These are phyloP conservation scores for Rapana venosa DNA, from an alignment of 2,888 invertebrate genomes.

Conservation along the genomic window DNA sequence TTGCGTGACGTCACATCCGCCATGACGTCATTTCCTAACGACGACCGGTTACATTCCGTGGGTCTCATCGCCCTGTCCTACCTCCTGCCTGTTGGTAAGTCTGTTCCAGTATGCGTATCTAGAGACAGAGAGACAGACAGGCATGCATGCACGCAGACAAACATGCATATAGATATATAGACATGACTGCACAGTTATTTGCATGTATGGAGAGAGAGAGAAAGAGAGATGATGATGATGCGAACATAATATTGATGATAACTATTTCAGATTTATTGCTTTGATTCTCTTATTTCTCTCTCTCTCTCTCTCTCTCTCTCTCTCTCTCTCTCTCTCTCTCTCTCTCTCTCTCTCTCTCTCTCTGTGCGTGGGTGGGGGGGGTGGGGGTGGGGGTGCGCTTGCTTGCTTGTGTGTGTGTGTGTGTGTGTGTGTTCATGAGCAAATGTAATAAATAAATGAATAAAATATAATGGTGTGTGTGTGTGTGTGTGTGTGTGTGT, in stretches of 20 bases:
- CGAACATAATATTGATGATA: too few relatives aligned
- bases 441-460: too few relatives aligned
- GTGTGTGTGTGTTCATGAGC: too few relatives aligned
- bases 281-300: too few relatives aligned
- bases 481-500: not conserved
- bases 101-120: not conserved
- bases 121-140: not conserved
- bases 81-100: slow-evolving; percentile 49
- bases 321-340: too few relatives aligned
- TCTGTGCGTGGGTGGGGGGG: too few relatives aligned
- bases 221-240: too few relatives aligned
- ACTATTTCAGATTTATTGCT: too few relatives aligned
- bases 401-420: not conserved
- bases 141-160: not conserved
- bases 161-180: not conserved
- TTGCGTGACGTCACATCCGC: slow-evolving; percentile 42
- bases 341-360: too few relatives aligned
- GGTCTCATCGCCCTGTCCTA: slow-evolving; percentile 50
- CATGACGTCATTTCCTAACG: slow-evolving; percentile 44
- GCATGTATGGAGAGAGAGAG: too few relatives aligned
- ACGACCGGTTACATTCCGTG: slow-evolving; percentile 51
- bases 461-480: not conserved
- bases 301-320: too few relatives aligned
- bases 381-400: too few relatives aligned
- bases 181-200: not conserved